phyloP scores from a whole-genome alignment of 2,797 vertebrate species.

The Anguilla marmorata region DNA sequence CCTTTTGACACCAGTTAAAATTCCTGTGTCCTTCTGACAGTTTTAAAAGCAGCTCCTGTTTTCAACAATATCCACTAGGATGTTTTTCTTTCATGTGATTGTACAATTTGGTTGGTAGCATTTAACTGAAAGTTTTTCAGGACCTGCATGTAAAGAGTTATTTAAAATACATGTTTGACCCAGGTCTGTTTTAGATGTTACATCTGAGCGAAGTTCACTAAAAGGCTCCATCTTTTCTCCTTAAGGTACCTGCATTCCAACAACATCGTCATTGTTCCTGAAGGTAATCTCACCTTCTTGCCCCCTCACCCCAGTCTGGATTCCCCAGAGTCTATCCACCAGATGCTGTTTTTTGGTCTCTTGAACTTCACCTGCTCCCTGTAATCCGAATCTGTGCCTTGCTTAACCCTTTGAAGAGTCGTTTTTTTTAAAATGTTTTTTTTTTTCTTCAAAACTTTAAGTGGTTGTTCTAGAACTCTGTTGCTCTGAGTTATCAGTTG shows the following conservation, averaged over 20 bases:
- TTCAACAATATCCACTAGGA: not conserved
- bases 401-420: not conserved
- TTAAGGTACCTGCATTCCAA: constrained; percentile 94
- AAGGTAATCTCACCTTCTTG: constrained; percentile 75
- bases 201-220: not conserved
- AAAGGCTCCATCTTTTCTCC: constrained; percentile 14
- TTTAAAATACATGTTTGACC: not conserved
- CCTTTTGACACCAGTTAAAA: not conserved
- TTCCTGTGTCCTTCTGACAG: not conserved
- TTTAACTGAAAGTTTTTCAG: not conserved
- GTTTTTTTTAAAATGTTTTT: not conserved
- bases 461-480: not conserved
- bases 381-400: not conserved
- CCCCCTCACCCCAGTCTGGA: not conserved
- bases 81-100: not conserved
- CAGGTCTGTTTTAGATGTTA: not conserved
- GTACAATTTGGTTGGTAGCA: not conserved
- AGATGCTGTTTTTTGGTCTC: not conserved
- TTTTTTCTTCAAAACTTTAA: no score
- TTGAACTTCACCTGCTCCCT: not conserved
- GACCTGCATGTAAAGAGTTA: not conserved
- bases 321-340: not conserved
- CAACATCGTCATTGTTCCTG: constrained; percentile 91
- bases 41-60: not conserved
- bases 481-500: not conserved